Evolutionary conservation across 1,140 invertebrate species (phyloP).

Genomic region (Campodea augens): DNA sequence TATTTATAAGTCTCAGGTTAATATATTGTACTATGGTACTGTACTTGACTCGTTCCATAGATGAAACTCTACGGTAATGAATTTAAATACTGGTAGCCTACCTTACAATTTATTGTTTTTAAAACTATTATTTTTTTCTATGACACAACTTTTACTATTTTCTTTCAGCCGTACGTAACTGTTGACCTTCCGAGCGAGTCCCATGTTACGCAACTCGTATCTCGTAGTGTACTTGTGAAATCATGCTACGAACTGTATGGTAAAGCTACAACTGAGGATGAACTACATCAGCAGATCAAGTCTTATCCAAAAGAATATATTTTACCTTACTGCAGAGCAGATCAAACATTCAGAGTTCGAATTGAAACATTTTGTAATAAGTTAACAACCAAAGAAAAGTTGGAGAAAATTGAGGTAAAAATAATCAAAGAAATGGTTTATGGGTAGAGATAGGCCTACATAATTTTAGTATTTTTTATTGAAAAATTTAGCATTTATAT

Average conservation of each 20-base stretch:
- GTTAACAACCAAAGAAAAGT: constrained; percentile 53
- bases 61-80: too few relatives aligned
- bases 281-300: constrained; percentile 43
- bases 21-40: too few relatives aligned
- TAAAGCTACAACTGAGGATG: constrained; percentile 30
- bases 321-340: constrained; percentile 27
- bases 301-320: constrained; percentile 30
- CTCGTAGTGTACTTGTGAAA: constrained; percentile 51
- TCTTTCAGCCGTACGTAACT: constrained; percentile 53
- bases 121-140: too few relatives aligned
- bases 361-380: constrained; percentile 78
- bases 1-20: too few relatives aligned
- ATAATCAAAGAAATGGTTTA: neutral
- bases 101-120: too few relatives aligned
- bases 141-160: constrained; percentile 13
- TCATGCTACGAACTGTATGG: constrained; percentile 62
- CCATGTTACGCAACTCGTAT: constrained; percentile 40
- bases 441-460: too few relatives aligned
- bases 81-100: too few relatives aligned
- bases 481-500: too few relatives aligned
- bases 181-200: constrained; percentile 44
- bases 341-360: constrained; percentile 54
- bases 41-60: too few relatives aligned
- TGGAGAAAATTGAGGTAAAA: constrained; percentile 63
- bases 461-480: too few relatives aligned